Evolutionary conservation across 2,888 invertebrate genomes (phyloP), one percentile per base, ranked within the genome.

Genomic region (Sarcophaga rosellei): DNA sequence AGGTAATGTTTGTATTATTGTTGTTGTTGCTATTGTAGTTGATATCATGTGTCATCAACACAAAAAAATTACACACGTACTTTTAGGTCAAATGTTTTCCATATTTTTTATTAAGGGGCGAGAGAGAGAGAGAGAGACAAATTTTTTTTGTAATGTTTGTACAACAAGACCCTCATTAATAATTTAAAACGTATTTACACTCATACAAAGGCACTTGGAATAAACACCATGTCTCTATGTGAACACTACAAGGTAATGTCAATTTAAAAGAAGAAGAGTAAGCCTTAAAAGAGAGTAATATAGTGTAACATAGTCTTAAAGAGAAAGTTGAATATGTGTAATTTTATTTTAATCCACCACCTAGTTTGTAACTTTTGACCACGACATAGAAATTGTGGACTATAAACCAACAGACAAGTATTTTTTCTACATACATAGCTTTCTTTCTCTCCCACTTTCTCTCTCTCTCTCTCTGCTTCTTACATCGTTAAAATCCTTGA

Each of bases 91-190:
- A 82, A 82, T 44, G 44, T 76, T 66, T 79, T 66, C 45, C n/a
- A 8, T 47, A 8, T 47, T 47, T 47, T 47, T 11, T 47, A 25
- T 25, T 25, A 25, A 8, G 35, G 35, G 35, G 35, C 0, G 35
- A 35, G 35, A 35, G 35, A 35, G 8, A 35, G 2, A 35, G 35
- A 35, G 6, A 25, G 4, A 25, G 25, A 25, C 25, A 4, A 23
- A 35, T 47, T 47, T 53, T 53, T 17, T 12, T 17, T 53, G 15
- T 15, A 17, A 53, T 53, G 4, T 66, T 35, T 35, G 35, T 2
- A 35, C n/a, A 90, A 90, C 89, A 89, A 89, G 90, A 89, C 89
- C 87, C 90, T 90, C 89, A 90, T 92, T 90, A 91, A 90, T 91
- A 89, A 91, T 90, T 90, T 88, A 91, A 62, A 45, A 35, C 35